Conservation (phyloP, 2,113 vertebrate genomes). For the Bufo gargarizans region DNA sequence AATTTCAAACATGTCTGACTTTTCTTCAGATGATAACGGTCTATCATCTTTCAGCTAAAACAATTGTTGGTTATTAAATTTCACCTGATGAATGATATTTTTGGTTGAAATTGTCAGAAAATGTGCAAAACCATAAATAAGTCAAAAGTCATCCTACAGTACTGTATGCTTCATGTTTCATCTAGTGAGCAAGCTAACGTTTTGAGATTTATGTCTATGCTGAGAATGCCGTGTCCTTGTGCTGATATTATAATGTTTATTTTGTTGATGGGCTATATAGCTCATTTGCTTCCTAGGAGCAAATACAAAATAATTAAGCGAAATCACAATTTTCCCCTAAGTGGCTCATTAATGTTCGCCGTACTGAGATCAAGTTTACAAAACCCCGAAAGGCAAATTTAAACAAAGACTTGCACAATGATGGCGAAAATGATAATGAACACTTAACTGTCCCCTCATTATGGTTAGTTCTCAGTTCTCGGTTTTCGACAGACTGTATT, state of each 20-base stretch:
- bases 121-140: too few species aligned
- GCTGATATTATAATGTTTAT: neutral
- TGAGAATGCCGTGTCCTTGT: neutral
- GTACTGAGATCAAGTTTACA: neutral
- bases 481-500: neutral
- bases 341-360: neutral
- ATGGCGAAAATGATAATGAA: neutral
- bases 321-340: conserved; percentile 9
- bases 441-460: neutral
- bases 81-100: too few species aligned
- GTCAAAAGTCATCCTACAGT: neutral
- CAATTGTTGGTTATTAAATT: too few species aligned
- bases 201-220: neutral
- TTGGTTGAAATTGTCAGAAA: too few species aligned
- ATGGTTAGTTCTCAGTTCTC: neutral
- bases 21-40: too few species aligned
- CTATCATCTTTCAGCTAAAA: too few species aligned
- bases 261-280: neutral
- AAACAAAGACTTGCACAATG: neutral
- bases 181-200: neutral
- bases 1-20: too few species aligned
- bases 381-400: neutral
- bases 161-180: neutral
- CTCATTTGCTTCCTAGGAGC: neutral
- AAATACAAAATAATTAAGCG: conserved; percentile 2